phyloP scores from a whole-genome alignment of 1,140 invertebrate genomes.

The Drosophila aff. region DNA sequence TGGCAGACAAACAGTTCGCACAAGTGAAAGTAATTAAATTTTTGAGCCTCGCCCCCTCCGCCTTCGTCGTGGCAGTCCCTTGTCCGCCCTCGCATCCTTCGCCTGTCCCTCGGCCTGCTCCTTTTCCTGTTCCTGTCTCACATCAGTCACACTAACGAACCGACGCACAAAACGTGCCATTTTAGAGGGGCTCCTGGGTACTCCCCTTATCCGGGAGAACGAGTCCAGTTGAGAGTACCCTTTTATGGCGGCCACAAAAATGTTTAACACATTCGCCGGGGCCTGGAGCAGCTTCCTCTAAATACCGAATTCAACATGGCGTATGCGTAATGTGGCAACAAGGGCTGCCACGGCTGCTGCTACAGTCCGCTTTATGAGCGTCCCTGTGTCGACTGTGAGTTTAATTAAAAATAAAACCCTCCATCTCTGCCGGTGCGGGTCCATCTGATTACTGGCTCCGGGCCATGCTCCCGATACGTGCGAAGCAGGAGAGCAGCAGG shows the following conservation, averaged over 20 bases:
- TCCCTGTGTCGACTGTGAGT: slow-evolving; percentile 38
- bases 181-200: slow-evolving; percentile 20
- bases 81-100: slow-evolving; percentile 1
- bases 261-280: slow-evolving; percentile 70
- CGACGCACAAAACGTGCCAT: slow-evolving; percentile 60
- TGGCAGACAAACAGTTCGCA: slow-evolving; percentile 75
- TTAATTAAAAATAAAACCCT: slow-evolving; percentile 80
- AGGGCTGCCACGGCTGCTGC: slow-evolving; percentile 7
- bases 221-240: slow-evolving; percentile 48
- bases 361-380: slow-evolving; percentile 59
- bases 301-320: slow-evolving; percentile 28
- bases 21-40: slow-evolving; percentile 83
- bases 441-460: slow-evolving; percentile 61
- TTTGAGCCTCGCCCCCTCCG: slow-evolving; percentile 54
- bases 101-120: background rate
- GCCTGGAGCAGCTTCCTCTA: slow-evolving; percentile 44
- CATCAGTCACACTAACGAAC: slow-evolving; percentile 77
- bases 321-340: slow-evolving; percentile 68
- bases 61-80: background rate
- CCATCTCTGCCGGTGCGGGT: slow-evolving; percentile 17
- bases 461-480: slow-evolving; percentile 40
- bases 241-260: slow-evolving; percentile 75
- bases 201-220: background rate
- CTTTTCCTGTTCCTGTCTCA: slow-evolving; percentile 8
- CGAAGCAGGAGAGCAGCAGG: slow-evolving; percentile 23